Conservation (phyloP, 2,797 vertebrate species). For the Protonibea diacanthus region DNA sequence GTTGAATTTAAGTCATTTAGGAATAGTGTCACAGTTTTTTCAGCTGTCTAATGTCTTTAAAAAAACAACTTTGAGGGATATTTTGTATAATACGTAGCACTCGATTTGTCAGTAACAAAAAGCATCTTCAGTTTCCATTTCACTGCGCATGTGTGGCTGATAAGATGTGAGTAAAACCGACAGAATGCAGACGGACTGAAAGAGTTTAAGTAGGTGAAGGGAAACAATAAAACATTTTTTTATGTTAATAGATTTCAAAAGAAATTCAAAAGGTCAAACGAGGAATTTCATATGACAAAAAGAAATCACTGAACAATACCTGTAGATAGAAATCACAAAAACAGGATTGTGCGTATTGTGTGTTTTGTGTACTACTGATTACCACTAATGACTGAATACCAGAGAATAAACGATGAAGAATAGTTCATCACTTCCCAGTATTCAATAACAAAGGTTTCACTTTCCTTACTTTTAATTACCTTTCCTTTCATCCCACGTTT, state of each 20-base stretch:
- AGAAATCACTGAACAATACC: neutral
- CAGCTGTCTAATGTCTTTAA: neutral
- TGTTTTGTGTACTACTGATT: neutral
- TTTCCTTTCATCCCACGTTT: constrained; percentile 5
- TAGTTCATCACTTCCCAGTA: neutral
- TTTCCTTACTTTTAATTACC: too few relatives aligned
- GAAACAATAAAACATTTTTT: neutral
- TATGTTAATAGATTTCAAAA: neutral
- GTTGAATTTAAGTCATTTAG: too few relatives aligned
- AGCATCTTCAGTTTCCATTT: neutral
- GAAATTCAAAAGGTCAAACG: neutral
- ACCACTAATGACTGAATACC: constrained; percentile 10
- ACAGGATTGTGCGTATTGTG: neutral
- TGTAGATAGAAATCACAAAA: neutral
- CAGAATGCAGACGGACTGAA: neutral
- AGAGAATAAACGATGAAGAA: constrained; percentile 11
- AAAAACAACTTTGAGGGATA: neutral
- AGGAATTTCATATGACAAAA: neutral
- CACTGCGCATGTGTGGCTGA: neutral
- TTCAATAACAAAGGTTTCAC: neutral
- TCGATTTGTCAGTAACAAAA: neutral
- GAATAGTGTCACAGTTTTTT: neutral
- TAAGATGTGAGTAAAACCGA: neutral
- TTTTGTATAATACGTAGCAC: too few relatives aligned
- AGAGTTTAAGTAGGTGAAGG: neutral